Base-by-base conservation (phyloP, 2,888 invertebrate genomes). In the Mactromeris polynyma region DNA sequence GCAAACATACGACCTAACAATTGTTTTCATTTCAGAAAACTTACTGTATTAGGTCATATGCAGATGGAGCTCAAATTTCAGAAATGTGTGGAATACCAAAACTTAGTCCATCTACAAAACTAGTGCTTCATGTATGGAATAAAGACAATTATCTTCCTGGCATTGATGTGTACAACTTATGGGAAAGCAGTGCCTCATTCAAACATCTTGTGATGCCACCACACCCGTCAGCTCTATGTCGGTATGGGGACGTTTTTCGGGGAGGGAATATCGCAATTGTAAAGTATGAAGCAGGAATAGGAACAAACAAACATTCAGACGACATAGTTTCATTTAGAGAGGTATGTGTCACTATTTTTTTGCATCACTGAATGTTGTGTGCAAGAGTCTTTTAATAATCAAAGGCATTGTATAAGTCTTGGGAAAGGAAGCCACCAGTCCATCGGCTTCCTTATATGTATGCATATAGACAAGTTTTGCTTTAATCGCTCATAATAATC, bases 11-110 rank as follows among this genome's bases (percentile, higher is more conserved):
- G n/a, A n/a, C n/a, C n/a, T n/a, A n/a, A n/a, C n/a, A n/a, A n/a
- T n/a, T n/a, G n/a, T n/a, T n/a, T n/a, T n/a, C n/a, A n/a, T 79
- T 90, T n/a, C 92, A 94, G 94, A 88, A 87, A 21, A 88, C 93
- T 11, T 90, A 91, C 89, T 93, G 93, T 69, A 69, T 94, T 54
- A 77, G 54, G 19, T 90, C 93, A 11, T 92, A 85, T 78, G 85
- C 90, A 9, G 92, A 93, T 77, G 87, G 81, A 4, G 80, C 85
- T 1, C 82, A 81, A 26, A 64, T 89, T 17, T 79, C 88, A 11
- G 86, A 89, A 36, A 36, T 94, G 46, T 93, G 93, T 83, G 94
- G 94, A 69, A 89, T 94, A 36, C 91, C 93, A 14, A 36, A 86
- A 0, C 89, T 94, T 6, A 88, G 90, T 42, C 31, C 78, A 19